phyloP scores from a whole-genome alignment of 2,888 invertebrate species.

The Neoitamus cyanurus region DNA sequence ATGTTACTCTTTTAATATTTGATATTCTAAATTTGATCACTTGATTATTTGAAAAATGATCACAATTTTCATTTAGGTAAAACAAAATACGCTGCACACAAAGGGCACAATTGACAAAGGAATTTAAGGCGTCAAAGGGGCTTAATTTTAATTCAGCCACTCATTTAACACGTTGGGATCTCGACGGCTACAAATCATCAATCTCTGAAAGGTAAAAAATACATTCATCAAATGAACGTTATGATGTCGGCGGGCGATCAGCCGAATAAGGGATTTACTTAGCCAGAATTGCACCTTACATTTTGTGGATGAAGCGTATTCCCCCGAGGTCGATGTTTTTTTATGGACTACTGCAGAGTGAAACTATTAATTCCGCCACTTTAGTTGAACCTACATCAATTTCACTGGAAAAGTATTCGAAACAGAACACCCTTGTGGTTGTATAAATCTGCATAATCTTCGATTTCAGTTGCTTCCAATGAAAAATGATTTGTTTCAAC shows the following conservation, averaged over 20 bases:
- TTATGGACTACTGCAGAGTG: slow-evolving; percentile 11
- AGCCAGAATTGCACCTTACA: neutral
- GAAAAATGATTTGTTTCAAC: slow-evolving; percentile 44
- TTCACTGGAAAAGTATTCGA: neutral
- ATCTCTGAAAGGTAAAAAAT: slow-evolving; percentile 19
- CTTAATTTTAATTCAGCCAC: neutral
- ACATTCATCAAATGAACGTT: slow-evolving; percentile 27
- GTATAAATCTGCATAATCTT: slow-evolving; percentile 37
- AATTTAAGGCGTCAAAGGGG: neutral
- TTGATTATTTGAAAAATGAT: neutral
- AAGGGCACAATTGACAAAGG: neutral
- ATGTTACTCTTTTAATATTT: too few relatives aligned
- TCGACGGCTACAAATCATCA: slow-evolving; percentile 27
- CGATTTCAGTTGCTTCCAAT: slow-evolving; percentile 18
- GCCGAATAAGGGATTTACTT: neutral
- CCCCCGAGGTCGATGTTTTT: neutral
- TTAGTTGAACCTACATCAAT: slow-evolving; percentile 35
- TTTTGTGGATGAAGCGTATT: neutral
- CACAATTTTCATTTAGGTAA: neutral
- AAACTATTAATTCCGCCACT: slow-evolving; percentile 37
- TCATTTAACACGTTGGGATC: slow-evolving; percentile 24
- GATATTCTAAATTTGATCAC: too few relatives aligned
- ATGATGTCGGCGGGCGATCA: neutral
- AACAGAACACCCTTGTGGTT: slow-evolving; percentile 4
- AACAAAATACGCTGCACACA: neutral